phyloP scores from a whole-genome alignment of 2,113 vertebrate species.

The Ictalurus furcatus region DNA sequence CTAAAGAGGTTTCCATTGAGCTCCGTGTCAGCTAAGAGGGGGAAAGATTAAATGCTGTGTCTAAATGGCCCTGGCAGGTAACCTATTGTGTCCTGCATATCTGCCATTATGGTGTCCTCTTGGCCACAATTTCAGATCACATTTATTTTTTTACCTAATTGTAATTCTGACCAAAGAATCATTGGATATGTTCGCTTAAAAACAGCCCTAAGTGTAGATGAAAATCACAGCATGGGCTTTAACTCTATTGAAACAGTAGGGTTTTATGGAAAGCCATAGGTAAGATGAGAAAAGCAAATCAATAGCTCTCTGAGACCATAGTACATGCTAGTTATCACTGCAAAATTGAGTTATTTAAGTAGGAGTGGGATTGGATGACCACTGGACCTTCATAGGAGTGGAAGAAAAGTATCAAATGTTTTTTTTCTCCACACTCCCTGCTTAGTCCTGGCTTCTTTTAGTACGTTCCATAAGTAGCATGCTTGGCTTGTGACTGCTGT shows the following conservation, averaged over 20 bases:
- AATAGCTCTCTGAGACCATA: neutral
- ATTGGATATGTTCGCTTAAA: neutral
- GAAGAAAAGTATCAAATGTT: neutral
- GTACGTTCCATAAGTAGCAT: neutral
- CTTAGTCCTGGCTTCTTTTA: neutral
- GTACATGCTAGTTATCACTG: neutral
- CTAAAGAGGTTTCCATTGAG: slow-evolving; percentile 50
- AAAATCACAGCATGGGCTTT: neutral
- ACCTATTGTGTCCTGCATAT: slow-evolving; percentile 39
- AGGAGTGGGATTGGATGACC: neutral
- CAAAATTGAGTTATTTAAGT: neutral
- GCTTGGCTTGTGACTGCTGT: neutral
- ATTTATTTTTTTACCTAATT: slow-evolving; percentile 29
- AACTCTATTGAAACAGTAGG: neutral
- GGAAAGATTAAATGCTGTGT: slow-evolving; percentile 52
- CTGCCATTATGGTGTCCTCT: slow-evolving; percentile 21
- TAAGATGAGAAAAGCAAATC: neutral
- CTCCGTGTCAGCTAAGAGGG: slow-evolving; percentile 41
- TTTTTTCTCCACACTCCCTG: neutral
- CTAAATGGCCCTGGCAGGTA: slow-evolving; percentile 36
- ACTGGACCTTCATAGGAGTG: neutral
- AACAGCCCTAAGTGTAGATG: neutral
- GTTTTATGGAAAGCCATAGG: neutral
- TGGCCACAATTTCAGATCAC: slow-evolving; percentile 15
- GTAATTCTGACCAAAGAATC: slow-evolving; percentile 17